Evolutionary conservation across 1,140 invertebrate genomes (phyloP).

Genomic region (Ostrea edulis): DNA sequence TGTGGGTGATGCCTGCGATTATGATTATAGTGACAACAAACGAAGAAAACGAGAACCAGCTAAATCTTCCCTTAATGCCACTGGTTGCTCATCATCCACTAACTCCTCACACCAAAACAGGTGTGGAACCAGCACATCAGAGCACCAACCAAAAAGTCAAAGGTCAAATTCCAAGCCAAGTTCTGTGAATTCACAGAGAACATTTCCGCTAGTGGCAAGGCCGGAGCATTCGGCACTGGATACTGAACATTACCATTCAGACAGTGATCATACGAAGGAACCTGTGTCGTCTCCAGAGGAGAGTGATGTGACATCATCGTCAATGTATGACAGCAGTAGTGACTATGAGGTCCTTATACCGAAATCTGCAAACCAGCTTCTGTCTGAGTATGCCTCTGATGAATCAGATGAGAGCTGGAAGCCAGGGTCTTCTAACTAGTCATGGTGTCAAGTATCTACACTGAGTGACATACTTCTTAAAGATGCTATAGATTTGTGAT

Average conservation of each 20-base stretch:
- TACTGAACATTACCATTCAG: slow-evolving; percentile 39
- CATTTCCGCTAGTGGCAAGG: background rate
- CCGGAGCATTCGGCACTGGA: background rate
- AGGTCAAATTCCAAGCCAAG: background rate
- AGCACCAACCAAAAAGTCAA: background rate
- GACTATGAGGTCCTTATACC: slow-evolving; percentile 53
- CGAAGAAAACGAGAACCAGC: background rate
- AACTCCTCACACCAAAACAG: background rate
- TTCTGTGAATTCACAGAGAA: slow-evolving; percentile 6
- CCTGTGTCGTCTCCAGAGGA: slow-evolving; percentile 1
- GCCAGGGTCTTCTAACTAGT: background rate
- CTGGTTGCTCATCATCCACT: background rate
- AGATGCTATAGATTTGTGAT: too few relatives aligned
- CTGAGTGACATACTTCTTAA: too few relatives aligned
- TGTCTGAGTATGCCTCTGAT: slow-evolving; percentile 49
- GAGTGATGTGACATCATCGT: slow-evolving; percentile 2
- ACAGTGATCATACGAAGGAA: slow-evolving; percentile 50
- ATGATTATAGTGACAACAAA: background rate
- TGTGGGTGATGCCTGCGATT: background rate
- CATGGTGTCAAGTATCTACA: too few relatives aligned
- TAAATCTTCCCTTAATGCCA: background rate
- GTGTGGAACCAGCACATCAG: background rate
- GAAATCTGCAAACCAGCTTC: slow-evolving; percentile 43
- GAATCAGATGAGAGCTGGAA: slow-evolving; percentile 55
- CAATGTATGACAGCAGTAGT: slow-evolving; percentile 41